Base-by-base conservation (phyloP, 2,888 invertebrate genomes). In the Polydrusus pterygomalis region DNA sequence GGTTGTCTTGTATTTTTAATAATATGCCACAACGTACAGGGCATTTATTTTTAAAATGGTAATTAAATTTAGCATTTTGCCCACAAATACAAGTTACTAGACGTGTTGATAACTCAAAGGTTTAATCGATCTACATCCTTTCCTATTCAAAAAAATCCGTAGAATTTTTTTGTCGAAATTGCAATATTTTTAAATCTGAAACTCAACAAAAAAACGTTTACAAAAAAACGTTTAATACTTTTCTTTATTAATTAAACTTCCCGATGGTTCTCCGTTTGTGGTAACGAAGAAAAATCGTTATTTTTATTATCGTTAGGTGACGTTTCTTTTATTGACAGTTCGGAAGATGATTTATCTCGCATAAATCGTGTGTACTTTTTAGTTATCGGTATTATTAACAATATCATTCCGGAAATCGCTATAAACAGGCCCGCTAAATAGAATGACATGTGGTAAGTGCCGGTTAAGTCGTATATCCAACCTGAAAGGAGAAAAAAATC, bases 341-440 rank as follows among this genome's bases (percentile, higher is more conserved):
- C 84, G 0, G 82, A 82, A n/a, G 85, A 84, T 8, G 81, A 79
- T 58, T 84, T 84, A n/a, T 84, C 80, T 63, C 84, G 81, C 40
- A 86, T 77, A 71, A 84, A 85, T 18, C 83, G 80, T 70, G 82
- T 85, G 78, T 85, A 87, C n/a, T 71, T 49, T 30, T 86, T 86
- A 7, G 84, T 83, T 3, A 86, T 79, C 13, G 88, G 88, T 62
- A 88, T 75, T 56, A 88, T 81, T 13, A 87, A 77, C 79, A 95
- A 87, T 60, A 95, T 89, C 0, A 92, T 81, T 0, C 96, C 96
- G 0, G 95, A 95, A 11, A 94, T 69, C 0, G 91, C 92, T 80
- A 96, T 95, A 88, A 95, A 95, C 25, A 93, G 88, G 0, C 96
- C 96, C 0, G 95, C 93, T 69, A 95, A 85, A 88, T 94, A 95